A percentile compares a stretch with the other conserved stretches of the same genome.
Evolutionary conservation across 1,140 invertebrate genomes (phyloP).

Genomic region (Aphis gossypii): DNA sequence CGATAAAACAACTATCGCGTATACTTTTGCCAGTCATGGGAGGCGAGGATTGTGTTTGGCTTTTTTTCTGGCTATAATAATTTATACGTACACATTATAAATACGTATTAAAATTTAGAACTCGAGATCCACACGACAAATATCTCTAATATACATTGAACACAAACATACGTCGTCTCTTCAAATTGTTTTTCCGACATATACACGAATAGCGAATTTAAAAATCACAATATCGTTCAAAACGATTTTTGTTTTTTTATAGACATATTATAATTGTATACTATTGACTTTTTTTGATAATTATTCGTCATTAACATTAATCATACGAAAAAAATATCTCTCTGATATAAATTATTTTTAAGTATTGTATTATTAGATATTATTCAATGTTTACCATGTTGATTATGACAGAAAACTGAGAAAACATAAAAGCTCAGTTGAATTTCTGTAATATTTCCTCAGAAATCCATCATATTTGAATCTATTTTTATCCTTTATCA

Average conservation of each 20-base stretch:
- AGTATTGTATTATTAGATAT: too few species aligned
- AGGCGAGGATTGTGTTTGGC: background rate
- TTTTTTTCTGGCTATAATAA: background rate
- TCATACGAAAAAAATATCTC: too few species aligned
- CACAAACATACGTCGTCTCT: background rate
- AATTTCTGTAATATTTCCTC: too few species aligned
- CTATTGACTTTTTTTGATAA: too few species aligned
- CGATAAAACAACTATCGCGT: background rate
- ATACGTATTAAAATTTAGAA: background rate
- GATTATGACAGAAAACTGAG: too few species aligned
- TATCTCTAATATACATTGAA: background rate
- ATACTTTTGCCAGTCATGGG: background rate
- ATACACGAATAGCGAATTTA: background rate
- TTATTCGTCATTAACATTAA: too few species aligned
- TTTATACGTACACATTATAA: background rate
- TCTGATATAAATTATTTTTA: too few species aligned
- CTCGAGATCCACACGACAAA: background rate
- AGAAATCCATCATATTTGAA: too few species aligned
- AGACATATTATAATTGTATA: background rate
- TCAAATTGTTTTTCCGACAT: background rate
- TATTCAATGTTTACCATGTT: too few species aligned
- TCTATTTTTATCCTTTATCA: too few species aligned
- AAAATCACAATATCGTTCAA: background rate
- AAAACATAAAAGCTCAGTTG: too few species aligned
- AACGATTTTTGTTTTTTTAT: background rate